Percentiles rank a stretch among this genome's conserved stretches.
phyloP scores from a whole-genome alignment of 2,113 vertebrate species.

The Empidonax traillii region DNA sequence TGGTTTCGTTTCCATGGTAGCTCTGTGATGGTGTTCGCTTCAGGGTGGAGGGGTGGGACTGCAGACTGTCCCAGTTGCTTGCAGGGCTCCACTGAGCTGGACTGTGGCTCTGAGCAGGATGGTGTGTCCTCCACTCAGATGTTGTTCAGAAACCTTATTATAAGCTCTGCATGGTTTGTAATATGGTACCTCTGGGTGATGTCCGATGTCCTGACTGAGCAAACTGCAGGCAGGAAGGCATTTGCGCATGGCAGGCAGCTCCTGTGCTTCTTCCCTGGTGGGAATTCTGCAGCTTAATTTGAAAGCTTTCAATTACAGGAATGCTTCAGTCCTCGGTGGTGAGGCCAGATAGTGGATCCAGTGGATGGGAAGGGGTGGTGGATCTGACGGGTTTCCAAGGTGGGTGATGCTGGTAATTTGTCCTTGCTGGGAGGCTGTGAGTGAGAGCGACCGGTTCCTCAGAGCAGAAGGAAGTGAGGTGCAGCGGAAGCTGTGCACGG shows the following conservation, averaged over 20 bases:
- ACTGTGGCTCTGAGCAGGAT: background rate
- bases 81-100: background rate
- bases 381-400: background rate
- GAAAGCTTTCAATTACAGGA: background rate
- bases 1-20: background rate
- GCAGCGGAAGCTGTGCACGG: background rate
- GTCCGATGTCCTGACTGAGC: background rate
- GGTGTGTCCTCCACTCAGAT: background rate
- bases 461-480: conserved; percentile 35
- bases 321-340: background rate
- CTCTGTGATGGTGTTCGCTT: background rate
- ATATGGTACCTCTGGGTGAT: background rate
- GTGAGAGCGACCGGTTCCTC: background rate
- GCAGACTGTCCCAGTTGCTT: background rate
- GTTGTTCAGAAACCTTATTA: background rate
- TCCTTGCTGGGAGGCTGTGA: background rate
- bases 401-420: background rate
- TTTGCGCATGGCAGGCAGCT: background rate
- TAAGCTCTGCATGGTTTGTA: background rate
- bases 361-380: background rate
- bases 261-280: background rate
- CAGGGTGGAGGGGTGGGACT: background rate
- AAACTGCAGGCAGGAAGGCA: background rate
- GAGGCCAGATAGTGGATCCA: background rate
- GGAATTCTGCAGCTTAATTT: conserved; percentile 9